Evolutionary conservation across 2,888 invertebrate species (phyloP).

Genomic region (Chloroclystis v-ata): DNA sequence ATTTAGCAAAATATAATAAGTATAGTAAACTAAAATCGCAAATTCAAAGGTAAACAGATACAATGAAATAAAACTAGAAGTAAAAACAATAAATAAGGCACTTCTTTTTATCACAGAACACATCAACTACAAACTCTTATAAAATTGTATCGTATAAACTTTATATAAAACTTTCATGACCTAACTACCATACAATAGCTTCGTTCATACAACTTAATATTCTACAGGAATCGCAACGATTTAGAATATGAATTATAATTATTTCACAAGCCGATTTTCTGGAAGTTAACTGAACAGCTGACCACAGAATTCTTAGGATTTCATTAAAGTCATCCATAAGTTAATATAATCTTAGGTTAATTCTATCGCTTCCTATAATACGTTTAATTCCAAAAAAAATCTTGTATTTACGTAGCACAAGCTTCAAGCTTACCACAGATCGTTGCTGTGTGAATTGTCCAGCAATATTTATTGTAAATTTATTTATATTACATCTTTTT

Average conservation of each 20-base stretch:
- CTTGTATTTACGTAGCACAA: too few relatives aligned
- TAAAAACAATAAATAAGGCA: slow-evolving; percentile 58
- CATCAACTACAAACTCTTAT: slow-evolving; percentile 38
- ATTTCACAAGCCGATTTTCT: too few relatives aligned
- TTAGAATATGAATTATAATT: background rate
- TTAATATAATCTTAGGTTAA: too few relatives aligned
- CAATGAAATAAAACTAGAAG: slow-evolving; percentile 22
- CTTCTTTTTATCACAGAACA: slow-evolving; percentile 70
- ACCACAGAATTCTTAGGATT: too few relatives aligned
- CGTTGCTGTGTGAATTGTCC: too few relatives aligned
- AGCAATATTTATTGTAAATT: too few relatives aligned
- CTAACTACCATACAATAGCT: slow-evolving; percentile 12
- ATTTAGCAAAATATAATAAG: background rate
- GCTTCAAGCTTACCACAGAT: too few relatives aligned
- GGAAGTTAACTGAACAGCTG: too few relatives aligned
- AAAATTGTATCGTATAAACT: slow-evolving; percentile 32
- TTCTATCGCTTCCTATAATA: too few relatives aligned
- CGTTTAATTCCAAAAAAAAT: too few relatives aligned
- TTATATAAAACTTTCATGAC: slow-evolving; percentile 18
- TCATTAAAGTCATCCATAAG: too few relatives aligned
- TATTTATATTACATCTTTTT: too few relatives aligned
- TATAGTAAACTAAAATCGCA: slow-evolving; percentile 3
- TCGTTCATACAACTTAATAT: background rate
- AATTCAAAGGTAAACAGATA: slow-evolving; percentile 12
- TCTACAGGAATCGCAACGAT: background rate